Evolutionary conservation across 2,797 vertebrate species (phyloP), one percentile per base, ranked within the genome.

Genomic region (Synanceia verrucosa): DNA sequence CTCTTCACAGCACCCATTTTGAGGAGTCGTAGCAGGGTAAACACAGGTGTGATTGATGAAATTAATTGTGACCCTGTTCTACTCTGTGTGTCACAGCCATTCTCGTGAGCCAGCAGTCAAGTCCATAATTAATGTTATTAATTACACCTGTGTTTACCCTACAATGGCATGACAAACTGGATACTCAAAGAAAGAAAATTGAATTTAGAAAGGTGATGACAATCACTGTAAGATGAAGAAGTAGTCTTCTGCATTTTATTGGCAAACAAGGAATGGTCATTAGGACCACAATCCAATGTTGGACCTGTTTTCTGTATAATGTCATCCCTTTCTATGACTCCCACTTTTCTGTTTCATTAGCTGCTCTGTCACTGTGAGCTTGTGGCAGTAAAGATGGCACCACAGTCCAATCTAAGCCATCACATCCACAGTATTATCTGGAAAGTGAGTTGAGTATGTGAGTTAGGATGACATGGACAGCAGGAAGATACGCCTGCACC

Each of bases 161-260:
- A n/a, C 39, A 43, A 43, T 19, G 39, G 19, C 39, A 43, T 43
- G 39, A n/a, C 39, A 43, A 43, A 19, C n/a, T n/a, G 14, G n/a
- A 18, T 43, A n/a, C 39, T 43, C n/a, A n/a, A n/a, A n/a, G n/a
- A n/a, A 14, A 2, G 39, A 43, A 43, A 43, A 43, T 43, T 43
- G 39, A 60, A 64, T 9, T 6, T 50, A 63, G 33, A 58, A 31
- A 6, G 26, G 8, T 14, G 50, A 33, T 50, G 46, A 53, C 28
- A 57, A 64, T 37, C 55, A 62, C 43, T 41, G 44, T 16, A 18
- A 34, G 50, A 50, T n/a, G n/a, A n/a, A n/a, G n/a, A 14, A 34
- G 52, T 47, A 29, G 24, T 60, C 10, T 56, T 56, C 36, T 29
- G 33, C 21, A 21, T 39, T 68, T 57, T 51, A 39, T 50, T 75